Percentiles rank a stretch among this genome's conserved stretches.
Conservation (phyloP, 2,797 vertebrate genomes). For the Lithobates pipiens region DNA sequence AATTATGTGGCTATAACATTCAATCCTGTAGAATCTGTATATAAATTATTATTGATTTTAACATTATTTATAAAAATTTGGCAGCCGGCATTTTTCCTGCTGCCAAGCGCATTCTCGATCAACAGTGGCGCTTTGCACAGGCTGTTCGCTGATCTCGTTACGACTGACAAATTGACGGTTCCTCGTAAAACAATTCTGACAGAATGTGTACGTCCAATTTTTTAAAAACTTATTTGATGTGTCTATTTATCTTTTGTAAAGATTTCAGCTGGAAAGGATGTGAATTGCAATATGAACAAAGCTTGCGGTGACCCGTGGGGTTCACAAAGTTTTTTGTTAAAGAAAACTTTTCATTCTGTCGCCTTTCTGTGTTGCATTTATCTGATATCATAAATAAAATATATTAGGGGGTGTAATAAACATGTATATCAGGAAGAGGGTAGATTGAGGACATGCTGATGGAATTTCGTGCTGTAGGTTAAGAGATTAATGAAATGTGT, state of each 20-base stretch:
- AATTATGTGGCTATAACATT: slow-evolving; percentile 80
- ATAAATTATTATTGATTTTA: slow-evolving; percentile 86
- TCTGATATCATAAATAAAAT: no score
- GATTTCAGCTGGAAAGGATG: slow-evolving; percentile 45
- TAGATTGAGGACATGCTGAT: no score
- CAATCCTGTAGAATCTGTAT: slow-evolving; percentile 79
- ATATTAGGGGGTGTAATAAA: no score
- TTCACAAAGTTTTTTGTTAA: neutral
- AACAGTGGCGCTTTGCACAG: slow-evolving; percentile 76
- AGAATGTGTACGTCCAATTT: slow-evolving; percentile 72
- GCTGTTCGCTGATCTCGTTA: slow-evolving; percentile 74
- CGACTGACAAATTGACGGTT: slow-evolving; percentile 79
- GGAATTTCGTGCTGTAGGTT: no score
- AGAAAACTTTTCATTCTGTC: no score
- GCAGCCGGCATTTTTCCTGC: slow-evolving; percentile 67
- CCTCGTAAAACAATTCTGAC: slow-evolving; percentile 78
- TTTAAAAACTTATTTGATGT: slow-evolving; percentile 68
- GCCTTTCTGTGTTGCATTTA: no score
- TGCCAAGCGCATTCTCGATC: slow-evolving; percentile 82
- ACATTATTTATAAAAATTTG: slow-evolving; percentile 77
- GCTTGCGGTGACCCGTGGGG: neutral
- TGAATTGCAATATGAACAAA: neutral
- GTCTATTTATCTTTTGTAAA: slow-evolving; percentile 22
- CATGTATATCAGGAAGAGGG: no score
- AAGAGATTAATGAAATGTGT: no score